These are phyloP conservation scores for Ia io DNA, from an alignment of 2,113 vertebrate species.

Conservation along the genomic window DNA sequence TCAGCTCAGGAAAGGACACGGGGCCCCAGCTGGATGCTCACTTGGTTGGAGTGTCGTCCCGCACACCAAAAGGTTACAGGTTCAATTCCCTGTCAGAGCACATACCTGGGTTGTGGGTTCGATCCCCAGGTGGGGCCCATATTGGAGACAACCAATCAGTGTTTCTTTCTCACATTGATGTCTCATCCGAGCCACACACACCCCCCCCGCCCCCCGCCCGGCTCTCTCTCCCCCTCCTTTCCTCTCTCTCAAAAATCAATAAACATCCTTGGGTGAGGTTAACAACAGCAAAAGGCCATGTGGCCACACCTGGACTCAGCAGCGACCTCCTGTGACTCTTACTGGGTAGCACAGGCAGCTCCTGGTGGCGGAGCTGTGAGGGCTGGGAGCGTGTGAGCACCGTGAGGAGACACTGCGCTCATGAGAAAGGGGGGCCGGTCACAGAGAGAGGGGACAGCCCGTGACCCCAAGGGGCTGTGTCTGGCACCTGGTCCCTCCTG, in stretches of 20 bases:
- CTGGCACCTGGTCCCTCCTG: background rate
- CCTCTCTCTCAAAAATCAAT: no score
- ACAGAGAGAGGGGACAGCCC: background rate
- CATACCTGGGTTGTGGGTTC: background rate
- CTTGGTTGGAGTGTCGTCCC: no score
- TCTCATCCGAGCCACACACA: no score
- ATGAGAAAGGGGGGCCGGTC: no score
- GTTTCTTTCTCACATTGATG: background rate
- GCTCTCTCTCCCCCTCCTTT: no score
- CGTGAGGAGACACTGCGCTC: background rate
- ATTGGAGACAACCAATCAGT: background rate
- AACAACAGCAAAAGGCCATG: background rate
- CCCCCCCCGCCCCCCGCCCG: no score
- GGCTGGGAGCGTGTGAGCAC: no score
- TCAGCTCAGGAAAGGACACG: background rate
- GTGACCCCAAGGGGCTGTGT: no score
- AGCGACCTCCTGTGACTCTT: background rate
- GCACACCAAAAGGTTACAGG: background rate
- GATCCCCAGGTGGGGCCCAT: background rate
- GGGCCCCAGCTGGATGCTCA: no score
- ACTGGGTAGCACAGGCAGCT: background rate
- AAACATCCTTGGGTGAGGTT: no score
- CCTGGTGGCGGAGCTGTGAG: background rate
- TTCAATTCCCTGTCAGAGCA: background rate
- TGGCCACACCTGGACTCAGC: background rate